Conservation (phyloP, 2,797 vertebrate species). For the Girardinus metallicus region DNA sequence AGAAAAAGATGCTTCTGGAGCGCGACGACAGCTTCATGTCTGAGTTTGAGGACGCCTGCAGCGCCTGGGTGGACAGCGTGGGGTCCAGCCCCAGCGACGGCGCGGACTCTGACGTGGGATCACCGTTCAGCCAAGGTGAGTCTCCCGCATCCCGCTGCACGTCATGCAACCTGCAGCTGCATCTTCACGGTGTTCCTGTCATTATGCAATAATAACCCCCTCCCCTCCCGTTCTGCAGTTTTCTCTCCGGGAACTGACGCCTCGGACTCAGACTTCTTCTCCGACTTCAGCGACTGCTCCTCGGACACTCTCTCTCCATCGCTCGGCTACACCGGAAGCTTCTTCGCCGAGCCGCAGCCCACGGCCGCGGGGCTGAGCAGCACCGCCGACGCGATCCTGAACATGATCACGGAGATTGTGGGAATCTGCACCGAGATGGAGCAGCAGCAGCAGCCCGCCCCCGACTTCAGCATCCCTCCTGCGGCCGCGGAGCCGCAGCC, state of each 20-base stretch:
- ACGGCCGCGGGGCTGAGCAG: conserved; percentile 74
- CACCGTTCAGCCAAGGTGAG: conserved; percentile 68
- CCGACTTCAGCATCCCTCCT: conserved; percentile 6
- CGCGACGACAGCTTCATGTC: conserved; percentile 76
- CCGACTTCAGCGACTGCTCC: conserved; percentile 79
- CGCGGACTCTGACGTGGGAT: conserved; percentile 62
- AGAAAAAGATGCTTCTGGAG: conserved; percentile 68
- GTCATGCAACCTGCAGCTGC: conserved; percentile 1
- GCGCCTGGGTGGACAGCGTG: conserved; percentile 78
- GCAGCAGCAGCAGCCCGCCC: conserved; percentile 58
- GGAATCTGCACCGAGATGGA: conserved; percentile 89
- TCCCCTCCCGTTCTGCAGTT: conserved; percentile 47
- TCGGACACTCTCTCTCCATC: conserved; percentile 78
- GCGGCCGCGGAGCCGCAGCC: conserved; percentile 42
- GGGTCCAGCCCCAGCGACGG: conserved; percentile 65
- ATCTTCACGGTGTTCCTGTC: conserved; percentile 7
- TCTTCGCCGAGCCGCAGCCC: conserved; percentile 78
- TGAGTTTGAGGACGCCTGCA: conserved; percentile 77
- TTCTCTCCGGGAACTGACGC: conserved; percentile 78
- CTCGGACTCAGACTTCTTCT: conserved; percentile 80
- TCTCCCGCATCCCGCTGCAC: neutral
- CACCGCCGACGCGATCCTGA: conserved; percentile 92
- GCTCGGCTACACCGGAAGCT: conserved; percentile 85
- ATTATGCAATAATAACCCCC: conserved; percentile 56
- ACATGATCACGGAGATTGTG: conserved; percentile 93